A percentile compares a stretch with the other conserved stretches of the same genome.
phyloP scores from a whole-genome alignment of 2,888 invertebrate species.

The Panzeria rudis region DNA sequence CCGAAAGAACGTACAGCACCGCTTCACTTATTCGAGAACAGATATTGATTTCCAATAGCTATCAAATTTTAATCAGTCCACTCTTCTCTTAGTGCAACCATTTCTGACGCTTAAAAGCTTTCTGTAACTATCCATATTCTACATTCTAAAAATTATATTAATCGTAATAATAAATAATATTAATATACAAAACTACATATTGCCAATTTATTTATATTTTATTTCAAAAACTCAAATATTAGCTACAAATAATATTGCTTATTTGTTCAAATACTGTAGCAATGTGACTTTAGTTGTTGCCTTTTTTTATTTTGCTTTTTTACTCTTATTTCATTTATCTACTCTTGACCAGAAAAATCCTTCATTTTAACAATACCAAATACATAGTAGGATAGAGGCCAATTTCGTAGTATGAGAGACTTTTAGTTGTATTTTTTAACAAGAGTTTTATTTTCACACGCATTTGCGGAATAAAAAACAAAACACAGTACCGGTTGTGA shows the following conservation, averaged over 20 bases:
- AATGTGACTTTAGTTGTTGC: background rate
- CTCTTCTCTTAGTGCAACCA: no score
- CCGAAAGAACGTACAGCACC: no score
- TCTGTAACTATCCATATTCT: no score
- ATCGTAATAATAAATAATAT: no score
- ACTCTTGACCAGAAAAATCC: constrained; percentile 44
- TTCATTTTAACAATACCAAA: constrained; percentile 15
- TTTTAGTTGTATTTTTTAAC: constrained; percentile 12
- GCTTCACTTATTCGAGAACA: no score
- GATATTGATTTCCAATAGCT: no score
- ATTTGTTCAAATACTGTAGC: background rate
- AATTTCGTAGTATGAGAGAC: constrained; percentile 9
- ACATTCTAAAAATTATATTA: no score
- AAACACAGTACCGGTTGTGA: background rate
- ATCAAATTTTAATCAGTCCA: no score
- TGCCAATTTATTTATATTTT: no score
- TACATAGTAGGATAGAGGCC: background rate
- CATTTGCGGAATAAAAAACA: constrained; percentile 58
- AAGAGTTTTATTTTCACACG: constrained; percentile 36
- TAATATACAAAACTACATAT: no score
- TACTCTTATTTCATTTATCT: constrained; percentile 10
- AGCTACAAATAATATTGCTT: background rate
- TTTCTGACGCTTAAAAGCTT: no score
- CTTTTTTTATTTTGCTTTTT: background rate
- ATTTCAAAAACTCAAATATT: no score